phyloP scores from a whole-genome alignment of 2,113 vertebrate species.

The Helogale parvula region DNA sequence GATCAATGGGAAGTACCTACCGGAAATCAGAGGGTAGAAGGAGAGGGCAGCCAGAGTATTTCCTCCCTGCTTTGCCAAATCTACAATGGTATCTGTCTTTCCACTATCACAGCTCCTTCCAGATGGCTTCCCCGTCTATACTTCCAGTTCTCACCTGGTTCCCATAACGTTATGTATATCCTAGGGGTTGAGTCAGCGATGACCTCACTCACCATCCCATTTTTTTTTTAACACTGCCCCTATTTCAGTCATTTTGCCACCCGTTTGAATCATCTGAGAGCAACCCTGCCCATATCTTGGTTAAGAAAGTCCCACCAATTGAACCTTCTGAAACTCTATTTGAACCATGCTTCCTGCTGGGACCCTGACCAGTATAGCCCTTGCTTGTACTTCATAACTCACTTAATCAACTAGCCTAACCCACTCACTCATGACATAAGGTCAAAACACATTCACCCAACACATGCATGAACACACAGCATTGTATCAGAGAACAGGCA shows the following conservation, averaged over 20 bases:
- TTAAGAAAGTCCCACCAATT: background rate
- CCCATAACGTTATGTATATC: background rate
- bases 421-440: background rate
- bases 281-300: background rate
- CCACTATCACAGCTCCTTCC: background rate
- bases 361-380: background rate
- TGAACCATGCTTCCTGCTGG: background rate
- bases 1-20: background rate
- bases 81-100: background rate
- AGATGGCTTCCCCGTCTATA: background rate
- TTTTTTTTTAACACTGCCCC: background rate
- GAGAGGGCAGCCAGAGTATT: background rate
- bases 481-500: background rate
- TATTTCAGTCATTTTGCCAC: background rate
- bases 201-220: background rate
- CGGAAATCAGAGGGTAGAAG: background rate
- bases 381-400: conserved; percentile 5
- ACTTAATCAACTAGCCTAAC: background rate
- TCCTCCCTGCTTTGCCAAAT: background rate
- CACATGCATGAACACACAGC: background rate
- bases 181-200: no score
- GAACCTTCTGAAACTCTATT: background rate
- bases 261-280: background rate
- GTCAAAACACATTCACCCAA: conserved; percentile 11
- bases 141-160: background rate